A percentile compares a stretch with the other conserved stretches of the same genome.
phyloP scores from a whole-genome alignment of 2,113 vertebrate species.

The Mesitornis unicolor region DNA sequence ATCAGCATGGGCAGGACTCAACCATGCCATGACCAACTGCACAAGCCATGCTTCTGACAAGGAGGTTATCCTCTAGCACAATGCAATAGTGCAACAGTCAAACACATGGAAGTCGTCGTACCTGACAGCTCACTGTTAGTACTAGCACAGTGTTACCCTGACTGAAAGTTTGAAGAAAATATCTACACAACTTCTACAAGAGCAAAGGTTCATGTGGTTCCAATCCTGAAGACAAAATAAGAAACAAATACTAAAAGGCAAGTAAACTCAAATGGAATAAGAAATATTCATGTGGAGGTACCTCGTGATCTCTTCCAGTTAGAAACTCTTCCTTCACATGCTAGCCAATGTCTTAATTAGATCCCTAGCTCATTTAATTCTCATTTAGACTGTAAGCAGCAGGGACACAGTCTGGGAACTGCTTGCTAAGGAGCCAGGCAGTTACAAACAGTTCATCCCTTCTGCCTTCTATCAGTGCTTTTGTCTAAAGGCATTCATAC shows the following conservation, averaged over 20 bases:
- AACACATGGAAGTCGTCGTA: not conserved
- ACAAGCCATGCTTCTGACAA: not conserved
- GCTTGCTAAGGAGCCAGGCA: not conserved
- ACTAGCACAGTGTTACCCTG: not conserved
- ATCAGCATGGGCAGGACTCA: not conserved
- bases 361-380: not conserved
- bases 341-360: not conserved
- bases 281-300: not conserved
- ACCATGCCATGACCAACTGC: not conserved
- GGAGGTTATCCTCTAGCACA: not conserved
- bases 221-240: not conserved
- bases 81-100: not conserved
- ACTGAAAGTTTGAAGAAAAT: not conserved
- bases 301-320: not conserved
- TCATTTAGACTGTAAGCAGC: not conserved
- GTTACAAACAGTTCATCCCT: not conserved
- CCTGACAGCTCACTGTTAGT: not conserved
- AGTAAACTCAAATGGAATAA: not conserved
- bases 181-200: not conserved
- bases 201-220: not conserved
- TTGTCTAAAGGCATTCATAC: not conserved
- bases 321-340: not conserved
- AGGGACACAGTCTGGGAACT: not conserved
- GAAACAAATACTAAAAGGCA: not conserved
- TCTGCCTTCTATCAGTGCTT: not conserved